Percentiles rank a stretch among this genome's conserved stretches.
These are phyloP conservation scores for Psilanteris sp. DNA, from an alignment of 1,140 invertebrate species.

Conservation along the genomic window DNA sequence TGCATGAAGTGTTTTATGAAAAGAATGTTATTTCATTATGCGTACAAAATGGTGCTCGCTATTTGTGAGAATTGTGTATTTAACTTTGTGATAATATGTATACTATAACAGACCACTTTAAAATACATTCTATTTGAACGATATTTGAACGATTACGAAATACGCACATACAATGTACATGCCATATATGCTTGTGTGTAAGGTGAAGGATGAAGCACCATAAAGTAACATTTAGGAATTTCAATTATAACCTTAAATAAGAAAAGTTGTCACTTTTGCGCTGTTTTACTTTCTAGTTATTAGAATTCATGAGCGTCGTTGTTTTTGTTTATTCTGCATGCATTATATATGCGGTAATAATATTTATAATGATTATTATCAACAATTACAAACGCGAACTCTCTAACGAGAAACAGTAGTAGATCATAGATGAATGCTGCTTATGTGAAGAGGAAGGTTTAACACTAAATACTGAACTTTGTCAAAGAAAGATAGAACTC, in stretches of 20 bases:
- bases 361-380: no score
- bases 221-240: no score
- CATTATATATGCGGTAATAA: no score
- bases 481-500: slow-evolving; percentile 36
- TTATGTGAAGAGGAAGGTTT: background rate
- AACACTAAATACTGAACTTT: slow-evolving; percentile 22
- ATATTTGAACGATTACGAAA: slow-evolving; percentile 33
- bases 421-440: slow-evolving; percentile 6
- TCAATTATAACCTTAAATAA: no score
- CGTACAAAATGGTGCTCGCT: slow-evolving; percentile 57
- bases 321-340: no score
- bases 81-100: slow-evolving; percentile 56
- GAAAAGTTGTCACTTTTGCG: no score
- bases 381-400: background rate
- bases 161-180: slow-evolving; percentile 1
- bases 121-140: slow-evolving; percentile 21
- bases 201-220: no score
- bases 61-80: slow-evolving; percentile 52
- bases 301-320: no score
- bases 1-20: slow-evolving; percentile 61
- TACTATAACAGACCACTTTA: slow-evolving; percentile 21
- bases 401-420: background rate
- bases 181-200: no score
- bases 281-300: no score
- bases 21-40: slow-evolving; percentile 65